A percentile compares a stretch with the other conserved stretches of the same genome.
These are phyloP conservation scores for Nephotettix cincticeps DNA, from an alignment of 1,140 invertebrate species.

Conservation along the genomic window DNA sequence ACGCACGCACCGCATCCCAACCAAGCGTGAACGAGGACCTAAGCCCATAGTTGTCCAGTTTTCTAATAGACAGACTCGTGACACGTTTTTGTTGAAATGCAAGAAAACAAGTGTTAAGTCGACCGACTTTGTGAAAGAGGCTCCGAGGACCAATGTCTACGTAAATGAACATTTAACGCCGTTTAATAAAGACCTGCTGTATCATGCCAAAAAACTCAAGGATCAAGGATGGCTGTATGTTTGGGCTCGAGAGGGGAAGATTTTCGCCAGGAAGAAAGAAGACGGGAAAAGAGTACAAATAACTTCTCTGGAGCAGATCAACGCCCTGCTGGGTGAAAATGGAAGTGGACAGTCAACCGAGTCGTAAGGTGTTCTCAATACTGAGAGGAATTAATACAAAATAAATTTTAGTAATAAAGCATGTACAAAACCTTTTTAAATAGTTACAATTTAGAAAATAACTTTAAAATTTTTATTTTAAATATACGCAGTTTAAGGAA, in stretches of 20 bases:
- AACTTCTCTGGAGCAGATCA: not conserved
- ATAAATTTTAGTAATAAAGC: not conserved
- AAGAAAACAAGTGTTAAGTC: not conserved
- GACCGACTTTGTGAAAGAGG: not conserved
- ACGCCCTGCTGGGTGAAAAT: not conserved
- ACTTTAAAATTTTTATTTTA: not conserved
- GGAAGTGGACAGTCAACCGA: not conserved
- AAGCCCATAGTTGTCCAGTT: not conserved
- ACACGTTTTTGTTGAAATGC: not conserved
- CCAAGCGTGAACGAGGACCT: no score
- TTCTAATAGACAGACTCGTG: not conserved
- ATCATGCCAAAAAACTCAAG: not conserved
- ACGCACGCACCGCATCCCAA: no score
- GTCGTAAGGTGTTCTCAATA: not conserved
- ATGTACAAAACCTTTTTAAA: not conserved
- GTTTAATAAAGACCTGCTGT: not conserved
- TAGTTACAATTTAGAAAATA: not conserved
- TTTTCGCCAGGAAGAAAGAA: not conserved
- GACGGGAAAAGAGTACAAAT: not conserved
- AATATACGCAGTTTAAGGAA: not conserved
- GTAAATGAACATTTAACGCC: not conserved
- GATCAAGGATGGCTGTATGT: not conserved
- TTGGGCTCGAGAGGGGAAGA: not conserved
- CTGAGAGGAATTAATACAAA: no score
- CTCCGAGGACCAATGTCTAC: no score